Percentiles rank a stretch among this genome's conserved stretches.
Conservation (phyloP, 2,797 vertebrate genomes). For the Sebastes jordani region DNA sequence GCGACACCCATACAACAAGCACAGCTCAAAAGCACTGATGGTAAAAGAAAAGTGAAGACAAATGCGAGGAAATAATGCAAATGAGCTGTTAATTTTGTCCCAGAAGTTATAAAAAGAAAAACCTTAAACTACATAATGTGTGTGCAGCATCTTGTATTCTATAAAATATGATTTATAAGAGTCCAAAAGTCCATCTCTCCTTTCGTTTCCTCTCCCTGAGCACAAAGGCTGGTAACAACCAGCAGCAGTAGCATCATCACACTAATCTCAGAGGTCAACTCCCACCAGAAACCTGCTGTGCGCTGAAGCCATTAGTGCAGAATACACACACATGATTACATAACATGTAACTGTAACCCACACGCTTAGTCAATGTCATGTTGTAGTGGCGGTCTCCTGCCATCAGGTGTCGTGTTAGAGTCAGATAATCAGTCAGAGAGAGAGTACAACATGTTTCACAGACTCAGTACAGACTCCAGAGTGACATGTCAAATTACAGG, state of each 20-base stretch:
- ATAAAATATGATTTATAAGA: neutral
- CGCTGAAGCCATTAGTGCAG: neutral
- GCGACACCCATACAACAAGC: fast-evolving
- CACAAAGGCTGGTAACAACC: neutral
- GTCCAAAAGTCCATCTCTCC: neutral
- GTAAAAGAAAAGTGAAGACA: neutral
- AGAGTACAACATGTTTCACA: neutral
- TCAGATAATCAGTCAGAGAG: neutral
- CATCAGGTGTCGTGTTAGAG: constrained; percentile 43
- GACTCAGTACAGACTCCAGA: neutral
- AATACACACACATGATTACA: neutral
- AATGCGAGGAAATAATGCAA: neutral
- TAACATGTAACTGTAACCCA: neutral
- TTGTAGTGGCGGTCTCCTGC: neutral
- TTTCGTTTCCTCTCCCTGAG: neutral
- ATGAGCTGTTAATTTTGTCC: neutral
- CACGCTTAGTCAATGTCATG: neutral
- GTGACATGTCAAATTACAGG: neutral
- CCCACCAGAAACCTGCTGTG: neutral
- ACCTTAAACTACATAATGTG: neutral
- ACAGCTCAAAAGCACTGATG: neutral
- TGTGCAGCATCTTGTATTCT: neutral
- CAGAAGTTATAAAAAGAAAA: neutral
- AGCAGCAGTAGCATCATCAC: neutral
- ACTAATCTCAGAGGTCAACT: neutral